These are phyloP conservation scores for Rana temporaria DNA, from an alignment of 2,113 vertebrate genomes.

Conservation along the genomic window DNA sequence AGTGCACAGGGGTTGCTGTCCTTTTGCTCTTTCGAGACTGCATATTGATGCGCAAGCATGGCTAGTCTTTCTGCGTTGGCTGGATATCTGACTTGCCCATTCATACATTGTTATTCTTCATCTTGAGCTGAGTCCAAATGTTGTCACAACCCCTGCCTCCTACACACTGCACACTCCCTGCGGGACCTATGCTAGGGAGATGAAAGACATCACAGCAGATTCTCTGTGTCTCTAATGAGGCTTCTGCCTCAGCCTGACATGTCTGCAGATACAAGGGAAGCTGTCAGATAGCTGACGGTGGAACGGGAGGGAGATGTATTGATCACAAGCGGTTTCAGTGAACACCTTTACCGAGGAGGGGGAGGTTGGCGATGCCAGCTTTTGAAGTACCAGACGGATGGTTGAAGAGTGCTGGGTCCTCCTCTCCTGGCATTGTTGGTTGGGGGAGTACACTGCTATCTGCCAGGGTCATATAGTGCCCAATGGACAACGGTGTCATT, in stretches of 20 bases:
- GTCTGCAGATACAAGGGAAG: slow-evolving; percentile 45
- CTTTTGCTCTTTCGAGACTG: too few species aligned
- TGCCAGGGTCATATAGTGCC: neutral
- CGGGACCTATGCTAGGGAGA: slow-evolving; percentile 39
- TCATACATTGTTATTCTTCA: slow-evolving; percentile 43
- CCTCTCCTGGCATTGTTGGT: neutral
- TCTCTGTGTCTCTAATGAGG: slow-evolving; percentile 48
- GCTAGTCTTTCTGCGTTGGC: slow-evolving; percentile 20
- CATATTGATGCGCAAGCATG: neutral
- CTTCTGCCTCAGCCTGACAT: slow-evolving; percentile 49
- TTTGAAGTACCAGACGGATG: slow-evolving; percentile 28
- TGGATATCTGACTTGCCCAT: slow-evolving; percentile 21
- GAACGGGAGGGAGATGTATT: slow-evolving; percentile 40
- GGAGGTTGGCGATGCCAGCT: slow-evolving; percentile 5
- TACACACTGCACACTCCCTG: slow-evolving; percentile 32
- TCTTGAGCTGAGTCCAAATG: slow-evolving; percentile 51
- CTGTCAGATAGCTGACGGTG: slow-evolving; percentile 28
- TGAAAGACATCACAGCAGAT: slow-evolving; percentile 51
- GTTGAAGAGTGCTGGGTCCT: neutral
- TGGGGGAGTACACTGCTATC: neutral
- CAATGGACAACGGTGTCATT: too few species aligned
- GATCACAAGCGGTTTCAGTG: slow-evolving; percentile 42
- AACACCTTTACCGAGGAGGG: slow-evolving; percentile 39
- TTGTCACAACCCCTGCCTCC: slow-evolving; percentile 46
- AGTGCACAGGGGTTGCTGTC: neutral